Percentiles rank a stretch among this genome's conserved stretches.
Conservation (phyloP, 2,888 invertebrate genomes). For the Hypselothyrea guttata region DNA sequence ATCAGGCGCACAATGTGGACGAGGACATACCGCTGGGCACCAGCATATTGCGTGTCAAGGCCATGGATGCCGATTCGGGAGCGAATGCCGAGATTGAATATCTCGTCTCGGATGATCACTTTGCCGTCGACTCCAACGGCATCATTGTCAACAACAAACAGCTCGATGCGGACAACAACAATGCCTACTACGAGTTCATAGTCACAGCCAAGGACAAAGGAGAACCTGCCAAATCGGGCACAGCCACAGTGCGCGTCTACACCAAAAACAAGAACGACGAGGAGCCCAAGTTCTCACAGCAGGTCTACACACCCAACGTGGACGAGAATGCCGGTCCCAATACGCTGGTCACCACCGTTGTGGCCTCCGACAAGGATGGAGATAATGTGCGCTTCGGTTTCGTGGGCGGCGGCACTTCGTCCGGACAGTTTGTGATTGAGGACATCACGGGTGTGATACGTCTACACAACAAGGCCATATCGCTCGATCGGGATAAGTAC, state of each 20-base stretch:
- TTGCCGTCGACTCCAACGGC: constrained; percentile 95
- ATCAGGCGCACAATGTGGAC: constrained; percentile 97
- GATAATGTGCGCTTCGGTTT: constrained; percentile 97
- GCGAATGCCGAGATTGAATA: constrained; percentile 97
- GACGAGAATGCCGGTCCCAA: constrained; percentile 98
- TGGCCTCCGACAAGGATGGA: constrained; percentile 98
- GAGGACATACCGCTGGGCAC: constrained; percentile 96
- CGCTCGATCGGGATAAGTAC: constrained; percentile 95
- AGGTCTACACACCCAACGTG: constrained; percentile 97
- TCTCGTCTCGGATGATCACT: constrained; percentile 94
- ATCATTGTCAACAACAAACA: constrained; percentile 96
- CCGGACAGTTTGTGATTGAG: constrained; percentile 97
- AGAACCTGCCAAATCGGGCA: constrained; percentile 94
- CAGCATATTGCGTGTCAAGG: constrained; percentile 96
- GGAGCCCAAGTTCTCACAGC: constrained; percentile 97
- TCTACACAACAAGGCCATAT: constrained; percentile 92
- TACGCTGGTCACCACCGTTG: constrained; percentile 97
- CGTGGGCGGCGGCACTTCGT: constrained; percentile 93
- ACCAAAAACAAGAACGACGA: constrained; percentile 99
- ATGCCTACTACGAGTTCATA: constrained; percentile 96
- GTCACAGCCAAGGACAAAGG: constrained; percentile 98
- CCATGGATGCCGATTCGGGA: constrained; percentile 97
- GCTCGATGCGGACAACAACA: constrained; percentile 97
- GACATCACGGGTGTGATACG: constrained; percentile 97
- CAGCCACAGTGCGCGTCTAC: constrained; percentile 96